Conservation (phyloP, 2,797 vertebrate species). For the Galago senegalensis region DNA sequence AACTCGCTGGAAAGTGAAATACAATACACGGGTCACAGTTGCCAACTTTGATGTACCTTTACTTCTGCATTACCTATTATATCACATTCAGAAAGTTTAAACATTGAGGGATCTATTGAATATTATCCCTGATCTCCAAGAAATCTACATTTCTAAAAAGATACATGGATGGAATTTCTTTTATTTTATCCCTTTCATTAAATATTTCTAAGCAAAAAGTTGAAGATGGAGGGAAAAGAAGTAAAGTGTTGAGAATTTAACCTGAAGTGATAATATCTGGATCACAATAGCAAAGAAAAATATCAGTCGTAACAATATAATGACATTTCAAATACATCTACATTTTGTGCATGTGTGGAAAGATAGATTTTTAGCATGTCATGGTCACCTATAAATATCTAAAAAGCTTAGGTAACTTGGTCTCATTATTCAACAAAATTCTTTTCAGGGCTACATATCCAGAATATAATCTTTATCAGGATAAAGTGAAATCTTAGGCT, state of each 20-base stretch:
- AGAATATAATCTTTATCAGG: slow-evolving; percentile 53
- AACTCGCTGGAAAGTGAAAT: slow-evolving; percentile 71
- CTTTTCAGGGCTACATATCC: slow-evolving; percentile 32
- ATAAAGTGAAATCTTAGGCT: slow-evolving; percentile 53
- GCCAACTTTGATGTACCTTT: slow-evolving; percentile 80
- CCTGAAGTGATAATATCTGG: slow-evolving; percentile 55
- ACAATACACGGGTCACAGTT: slow-evolving; percentile 82
- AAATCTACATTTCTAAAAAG: slow-evolving; percentile 82
- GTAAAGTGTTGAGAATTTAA: slow-evolving; percentile 12
- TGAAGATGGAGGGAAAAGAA: slow-evolving; percentile 37
- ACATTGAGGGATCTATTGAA: slow-evolving; percentile 75
- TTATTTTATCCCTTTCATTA: slow-evolving; percentile 74
- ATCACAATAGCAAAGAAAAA: slow-evolving; percentile 66
- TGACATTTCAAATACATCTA: slow-evolving; percentile 2
- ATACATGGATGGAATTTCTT: slow-evolving; percentile 50
- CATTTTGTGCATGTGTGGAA: not conserved
- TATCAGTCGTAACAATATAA: not conserved
- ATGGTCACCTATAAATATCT: slow-evolving; percentile 62
- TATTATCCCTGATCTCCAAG: slow-evolving; percentile 82
- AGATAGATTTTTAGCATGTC: not conserved
- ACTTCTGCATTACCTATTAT: slow-evolving; percentile 79
- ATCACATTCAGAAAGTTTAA: slow-evolving; percentile 83
- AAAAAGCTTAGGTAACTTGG: slow-evolving; percentile 44
- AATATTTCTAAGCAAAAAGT: slow-evolving; percentile 75
- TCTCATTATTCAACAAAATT: slow-evolving; percentile 39